Evolutionary conservation across 2,888 invertebrate species (phyloP).

Genomic region (Quadroppia sp.): DNA sequence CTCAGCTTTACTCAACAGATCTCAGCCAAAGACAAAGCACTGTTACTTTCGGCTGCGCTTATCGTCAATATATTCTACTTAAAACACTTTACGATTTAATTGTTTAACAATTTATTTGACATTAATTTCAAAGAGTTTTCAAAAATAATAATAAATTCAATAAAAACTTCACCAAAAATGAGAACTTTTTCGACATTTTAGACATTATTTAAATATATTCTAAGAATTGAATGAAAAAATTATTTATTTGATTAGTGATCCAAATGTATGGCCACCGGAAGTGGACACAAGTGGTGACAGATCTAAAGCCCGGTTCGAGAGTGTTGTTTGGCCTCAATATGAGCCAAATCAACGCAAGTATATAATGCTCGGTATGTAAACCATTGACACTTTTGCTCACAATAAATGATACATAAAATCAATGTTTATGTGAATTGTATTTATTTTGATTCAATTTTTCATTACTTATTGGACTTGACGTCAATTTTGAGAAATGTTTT

Average conservation of each 20-base stretch:
- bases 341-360: slow-evolving; percentile 89
- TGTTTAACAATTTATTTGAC: too few relatives aligned
- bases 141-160: too few relatives aligned
- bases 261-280: slow-evolving; percentile 42
- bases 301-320: slow-evolving; percentile 49
- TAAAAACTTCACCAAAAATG: background rate
- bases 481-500: too few relatives aligned
- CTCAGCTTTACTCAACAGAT: background rate
- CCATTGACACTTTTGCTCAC: too few relatives aligned
- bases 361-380: slow-evolving; percentile 54
- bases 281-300: slow-evolving; percentile 40
- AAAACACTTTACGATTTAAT: background rate
- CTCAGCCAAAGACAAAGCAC: background rate
- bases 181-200: slow-evolving; percentile 4
- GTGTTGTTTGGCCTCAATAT: slow-evolving; percentile 75
- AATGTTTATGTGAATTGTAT: too few relatives aligned
- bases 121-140: too few relatives aligned
- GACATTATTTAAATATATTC: background rate
- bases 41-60: slow-evolving; percentile 1
- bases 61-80: slow-evolving; percentile 10
- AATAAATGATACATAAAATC: too few relatives aligned
- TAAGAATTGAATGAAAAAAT: too few relatives aligned
- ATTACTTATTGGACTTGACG: too few relatives aligned
- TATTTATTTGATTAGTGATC: slow-evolving; percentile 39
- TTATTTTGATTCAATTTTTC: too few relatives aligned